These are phyloP conservation scores for Beris morrisii DNA, from an alignment of 2,888 invertebrate species.

Conservation along the genomic window DNA sequence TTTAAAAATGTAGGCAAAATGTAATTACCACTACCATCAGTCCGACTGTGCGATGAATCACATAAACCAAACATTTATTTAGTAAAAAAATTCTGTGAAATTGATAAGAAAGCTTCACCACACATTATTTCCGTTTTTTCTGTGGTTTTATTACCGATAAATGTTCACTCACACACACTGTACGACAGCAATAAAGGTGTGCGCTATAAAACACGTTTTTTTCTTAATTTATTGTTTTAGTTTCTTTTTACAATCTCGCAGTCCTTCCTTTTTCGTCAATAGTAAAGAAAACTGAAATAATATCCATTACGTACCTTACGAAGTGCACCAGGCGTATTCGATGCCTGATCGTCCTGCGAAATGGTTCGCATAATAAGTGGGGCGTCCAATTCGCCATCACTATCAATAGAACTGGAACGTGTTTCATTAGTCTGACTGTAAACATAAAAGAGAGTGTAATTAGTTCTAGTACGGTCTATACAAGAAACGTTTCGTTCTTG, in stretches of 20 bases:
- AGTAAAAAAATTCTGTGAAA: too few species aligned
- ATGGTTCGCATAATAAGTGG: conserved; percentile 63
- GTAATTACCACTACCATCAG: too few species aligned
- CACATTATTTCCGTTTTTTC: conserved; percentile 10
- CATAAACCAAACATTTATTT: background rate
- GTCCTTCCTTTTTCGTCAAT: background rate
- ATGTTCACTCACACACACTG: background rate
- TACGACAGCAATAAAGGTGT: too few species aligned
- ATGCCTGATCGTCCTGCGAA: conserved; percentile 63
- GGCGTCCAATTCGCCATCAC: conserved; percentile 59
- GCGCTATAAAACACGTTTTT: too few species aligned
- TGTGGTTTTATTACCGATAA: background rate
- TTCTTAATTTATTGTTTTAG: background rate
- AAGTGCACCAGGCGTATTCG: conserved; percentile 55
- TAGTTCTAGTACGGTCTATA: background rate
- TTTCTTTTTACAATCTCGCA: background rate
- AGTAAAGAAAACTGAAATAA: background rate
- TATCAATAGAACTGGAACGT: conserved; percentile 59
- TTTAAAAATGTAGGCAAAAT: too few species aligned
- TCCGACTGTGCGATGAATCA: background rate
- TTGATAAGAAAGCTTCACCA: background rate
- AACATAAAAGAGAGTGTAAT: conserved; percentile 4
- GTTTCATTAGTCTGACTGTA: conserved; percentile 56
- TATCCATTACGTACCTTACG: conserved; percentile 49
- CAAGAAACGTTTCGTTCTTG: background rate